phyloP scores from a whole-genome alignment of 2,797 vertebrate species.

The Eurystomus glaucurus region DNA sequence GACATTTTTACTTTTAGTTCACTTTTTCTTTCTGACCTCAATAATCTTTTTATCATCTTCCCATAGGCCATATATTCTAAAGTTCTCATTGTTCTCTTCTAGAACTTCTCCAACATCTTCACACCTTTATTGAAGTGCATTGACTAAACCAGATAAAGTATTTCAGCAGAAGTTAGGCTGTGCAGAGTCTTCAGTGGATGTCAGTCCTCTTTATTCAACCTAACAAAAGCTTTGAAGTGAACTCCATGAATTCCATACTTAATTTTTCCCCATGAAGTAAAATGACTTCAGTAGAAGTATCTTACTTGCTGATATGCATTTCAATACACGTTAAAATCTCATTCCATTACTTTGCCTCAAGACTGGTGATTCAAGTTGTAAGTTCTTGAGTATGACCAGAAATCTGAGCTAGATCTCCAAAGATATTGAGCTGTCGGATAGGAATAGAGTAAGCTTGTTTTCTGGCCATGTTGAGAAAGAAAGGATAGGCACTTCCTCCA shows the following conservation, averaged over 20 bases:
- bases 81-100: neutral
- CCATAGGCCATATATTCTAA: neutral
- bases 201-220: neutral
- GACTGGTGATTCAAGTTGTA: neutral
- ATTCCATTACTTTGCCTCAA: neutral
- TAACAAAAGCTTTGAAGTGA: neutral
- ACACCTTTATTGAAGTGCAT: neutral
- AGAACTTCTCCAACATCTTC: neutral
- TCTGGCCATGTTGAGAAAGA: neutral
- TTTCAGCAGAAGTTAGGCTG: neutral
- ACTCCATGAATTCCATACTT: neutral
- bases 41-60: neutral
- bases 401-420: neutral
- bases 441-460: neutral
- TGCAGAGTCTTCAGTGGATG: neutral
- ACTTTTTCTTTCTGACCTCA: neutral
- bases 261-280: neutral
- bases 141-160: neutral
- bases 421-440: neutral
- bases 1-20: neutral
- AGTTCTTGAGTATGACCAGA: neutral
- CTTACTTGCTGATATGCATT: neutral
- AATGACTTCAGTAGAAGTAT: neutral
- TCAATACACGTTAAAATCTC: neutral
- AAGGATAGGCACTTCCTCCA: neutral